Evolutionary conservation across 2,797 vertebrate species (phyloP).

Genomic region (Paramormyrops hopkinsi): DNA sequence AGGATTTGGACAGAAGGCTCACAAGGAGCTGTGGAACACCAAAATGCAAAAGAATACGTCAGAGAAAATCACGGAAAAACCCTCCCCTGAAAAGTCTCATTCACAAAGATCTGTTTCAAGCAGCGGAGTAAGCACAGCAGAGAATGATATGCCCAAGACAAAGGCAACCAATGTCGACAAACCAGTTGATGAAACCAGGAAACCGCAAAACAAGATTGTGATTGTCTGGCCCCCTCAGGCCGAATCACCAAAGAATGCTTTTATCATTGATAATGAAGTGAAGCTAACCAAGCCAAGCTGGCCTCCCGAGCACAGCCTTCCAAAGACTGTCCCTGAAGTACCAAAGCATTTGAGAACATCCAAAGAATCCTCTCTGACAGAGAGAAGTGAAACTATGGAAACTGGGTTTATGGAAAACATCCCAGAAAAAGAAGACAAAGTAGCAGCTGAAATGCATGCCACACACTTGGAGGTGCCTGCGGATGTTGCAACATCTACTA

Average conservation of each 20-base stretch:
- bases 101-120: constrained; percentile 37
- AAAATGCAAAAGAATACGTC: constrained; percentile 59
- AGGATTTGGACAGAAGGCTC: constrained; percentile 91
- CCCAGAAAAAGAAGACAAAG: constrained; percentile 16
- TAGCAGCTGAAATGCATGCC: constrained; percentile 30
- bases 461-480: constrained; percentile 20
- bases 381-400: constrained; percentile 39
- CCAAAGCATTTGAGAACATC: constrained; percentile 34
- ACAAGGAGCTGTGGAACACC: constrained; percentile 81
- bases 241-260: constrained; percentile 68
- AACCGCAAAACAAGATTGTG: constrained; percentile 71
- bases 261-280: constrained; percentile 67
- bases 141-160: constrained; percentile 26
- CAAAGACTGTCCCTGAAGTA: constrained; percentile 42
- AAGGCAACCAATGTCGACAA: constrained; percentile 36
- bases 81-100: constrained; percentile 47
- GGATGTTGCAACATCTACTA: not conserved
- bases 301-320: constrained; percentile 69
- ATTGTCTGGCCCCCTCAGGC: constrained; percentile 83
- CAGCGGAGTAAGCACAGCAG: constrained; percentile 32
- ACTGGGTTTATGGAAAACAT: constrained; percentile 37
- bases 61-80: constrained; percentile 46
- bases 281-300: constrained; percentile 79
- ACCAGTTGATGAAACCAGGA: constrained; percentile 60
- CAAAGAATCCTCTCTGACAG: constrained; percentile 39